Percentiles rank a stretch among this genome's conserved stretches.
phyloP scores from a whole-genome alignment of 2,888 invertebrate species.

The Labia minor region DNA sequence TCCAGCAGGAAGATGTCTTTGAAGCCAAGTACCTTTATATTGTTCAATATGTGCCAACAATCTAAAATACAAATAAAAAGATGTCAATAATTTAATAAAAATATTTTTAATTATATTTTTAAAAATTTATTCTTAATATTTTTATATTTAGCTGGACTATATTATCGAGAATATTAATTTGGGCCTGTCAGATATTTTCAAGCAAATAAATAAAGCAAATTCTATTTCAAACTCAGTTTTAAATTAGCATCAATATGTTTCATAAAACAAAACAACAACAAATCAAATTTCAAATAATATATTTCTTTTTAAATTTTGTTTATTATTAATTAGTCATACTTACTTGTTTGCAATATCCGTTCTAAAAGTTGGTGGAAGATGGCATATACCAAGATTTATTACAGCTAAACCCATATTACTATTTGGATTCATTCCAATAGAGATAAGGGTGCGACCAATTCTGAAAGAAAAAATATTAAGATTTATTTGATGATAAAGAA shows the following conservation, averaged over 20 bases:
- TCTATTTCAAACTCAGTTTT: too few relatives aligned
- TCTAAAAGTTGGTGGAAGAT: slow-evolving; percentile 48
- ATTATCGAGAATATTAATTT: neutral
- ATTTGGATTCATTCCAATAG: slow-evolving; percentile 45
- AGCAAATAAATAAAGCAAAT: too few relatives aligned
- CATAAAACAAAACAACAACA: too few relatives aligned
- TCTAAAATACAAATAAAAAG: slow-evolving; percentile 30
- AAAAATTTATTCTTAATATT: neutral
- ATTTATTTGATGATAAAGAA: neutral
- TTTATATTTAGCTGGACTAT: neutral
- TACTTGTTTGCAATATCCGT: slow-evolving; percentile 56
- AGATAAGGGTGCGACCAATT: slow-evolving; percentile 45
- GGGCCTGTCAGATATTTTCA: too few relatives aligned
- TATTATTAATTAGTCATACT: slow-evolving; percentile 24
- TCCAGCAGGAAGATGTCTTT: slow-evolving; percentile 43
- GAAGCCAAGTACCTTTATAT: slow-evolving; percentile 44
- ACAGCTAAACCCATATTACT: slow-evolving; percentile 45
- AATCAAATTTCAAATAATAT: too few relatives aligned
- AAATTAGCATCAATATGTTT: too few relatives aligned
- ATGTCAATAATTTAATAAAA: neutral
- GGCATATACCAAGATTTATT: slow-evolving; percentile 48
- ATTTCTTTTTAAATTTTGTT: too few relatives aligned
- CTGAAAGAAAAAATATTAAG: slow-evolving; percentile 30
- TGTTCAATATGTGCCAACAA: slow-evolving; percentile 44
- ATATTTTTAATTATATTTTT: too few relatives aligned